A percentile compares a stretch with the other conserved stretches of the same genome.
phyloP scores from a whole-genome alignment of 2,888 invertebrate genomes.

The Tenthredo notha region DNA sequence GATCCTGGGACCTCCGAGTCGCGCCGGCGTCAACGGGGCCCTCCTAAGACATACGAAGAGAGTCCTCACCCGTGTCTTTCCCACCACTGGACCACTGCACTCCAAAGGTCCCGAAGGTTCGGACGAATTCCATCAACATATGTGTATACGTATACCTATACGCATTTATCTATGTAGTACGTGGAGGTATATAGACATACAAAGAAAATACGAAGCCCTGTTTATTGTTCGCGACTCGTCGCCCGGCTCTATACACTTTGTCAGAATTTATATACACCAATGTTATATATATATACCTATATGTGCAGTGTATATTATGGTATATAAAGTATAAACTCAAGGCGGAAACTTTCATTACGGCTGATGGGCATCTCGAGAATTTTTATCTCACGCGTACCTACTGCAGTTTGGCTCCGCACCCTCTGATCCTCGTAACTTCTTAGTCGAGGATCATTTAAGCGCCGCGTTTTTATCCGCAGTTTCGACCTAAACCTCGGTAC shows the following conservation, averaged over 20 bases:
- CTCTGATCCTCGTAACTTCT: background rate
- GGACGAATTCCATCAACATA: conserved; percentile 22
- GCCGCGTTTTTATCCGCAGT: background rate
- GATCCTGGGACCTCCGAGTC: conserved; percentile 42
- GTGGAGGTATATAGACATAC: background rate
- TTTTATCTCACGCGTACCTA: conserved; percentile 7
- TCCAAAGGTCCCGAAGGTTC: conserved; percentile 7
- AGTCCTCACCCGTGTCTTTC: conserved; percentile 34
- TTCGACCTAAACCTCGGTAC: background rate
- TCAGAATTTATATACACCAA: background rate
- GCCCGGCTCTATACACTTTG: background rate
- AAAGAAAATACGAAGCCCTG: background rate
- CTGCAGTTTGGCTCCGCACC: background rate
- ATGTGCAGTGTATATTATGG: background rate
- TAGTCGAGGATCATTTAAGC: background rate
- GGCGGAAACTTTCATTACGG: conserved; percentile 25
- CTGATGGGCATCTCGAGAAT: conserved; percentile 29
- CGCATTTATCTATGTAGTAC: background rate
- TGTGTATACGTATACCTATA: background rate
- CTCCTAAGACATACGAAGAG: conserved; percentile 2
- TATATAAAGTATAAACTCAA: background rate
- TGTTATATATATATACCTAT: background rate
- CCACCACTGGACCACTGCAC: background rate
- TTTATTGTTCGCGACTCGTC: conserved; percentile 22
- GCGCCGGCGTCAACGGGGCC: conserved; percentile 33